Evolutionary conservation across 2,888 invertebrate species (phyloP), one percentile per base, ranked within the genome.

Genomic region (Spisula solida): DNA sequence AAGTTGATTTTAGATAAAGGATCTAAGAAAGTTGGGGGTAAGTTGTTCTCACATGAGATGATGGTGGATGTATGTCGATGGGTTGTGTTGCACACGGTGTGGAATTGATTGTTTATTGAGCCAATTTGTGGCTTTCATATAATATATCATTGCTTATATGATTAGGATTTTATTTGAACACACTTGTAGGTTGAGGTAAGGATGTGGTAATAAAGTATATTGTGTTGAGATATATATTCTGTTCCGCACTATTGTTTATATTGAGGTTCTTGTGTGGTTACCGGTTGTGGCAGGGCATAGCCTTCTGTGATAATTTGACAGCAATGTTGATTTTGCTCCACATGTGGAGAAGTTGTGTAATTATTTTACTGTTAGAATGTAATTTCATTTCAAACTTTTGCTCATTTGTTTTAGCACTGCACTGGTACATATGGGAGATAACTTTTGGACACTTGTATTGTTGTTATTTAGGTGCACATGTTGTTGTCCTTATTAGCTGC

Each of bases 21-120:
- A 82, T 51, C 75, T 90, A 51, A 85, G 84, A 83, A 86, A 88
- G 82, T 34, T 86, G 16, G 88, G 88, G 90, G 90, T 90, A 84
- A 90, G 90, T 90, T 48, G 25, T 18, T 82, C 18, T 34, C 56
- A 56, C 79, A 85, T 51, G 70, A 10, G 29, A 29, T 6, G n/a
- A 34, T 16, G 16, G 31, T 51, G 20, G 34, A 6, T 75, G 41
- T 34, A 18, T 56, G 25, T 47, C 8, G 10, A 60, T 1, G 4
- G 18, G 18, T 81, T 51, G 8, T 48, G 56, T 25, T 41, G 20
- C 41, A 60, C 55, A 1, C 4, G 31, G 20, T 82, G 16, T n/a
- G 12, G 29, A 14, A 8, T n/a, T 25, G 14, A 29, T 82, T 56
- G 48, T 47, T 2, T 82, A 34, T 29, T 34, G 82, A 31, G n/a